phyloP scores from a whole-genome alignment of 2,888 invertebrate genomes.

The Brassicogethes aeneus region DNA sequence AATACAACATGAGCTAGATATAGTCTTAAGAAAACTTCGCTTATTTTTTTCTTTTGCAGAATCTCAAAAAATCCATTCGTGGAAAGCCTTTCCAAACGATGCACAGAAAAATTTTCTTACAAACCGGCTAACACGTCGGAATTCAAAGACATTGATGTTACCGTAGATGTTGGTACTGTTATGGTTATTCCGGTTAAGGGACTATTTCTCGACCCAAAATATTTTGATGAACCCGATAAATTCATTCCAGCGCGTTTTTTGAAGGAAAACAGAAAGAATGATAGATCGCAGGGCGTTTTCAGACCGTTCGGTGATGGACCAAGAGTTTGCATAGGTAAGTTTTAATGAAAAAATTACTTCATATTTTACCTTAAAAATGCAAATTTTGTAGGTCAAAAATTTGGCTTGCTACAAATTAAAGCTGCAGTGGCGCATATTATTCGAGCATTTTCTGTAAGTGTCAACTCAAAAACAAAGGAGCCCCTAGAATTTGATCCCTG shows the following conservation, averaged over 20 bases:
- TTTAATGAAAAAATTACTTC: no score
- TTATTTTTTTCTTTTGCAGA: no score
- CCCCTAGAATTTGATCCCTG: constrained; percentile 22
- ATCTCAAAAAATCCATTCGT: constrained; percentile 17
- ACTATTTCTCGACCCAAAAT: constrained; percentile 34
- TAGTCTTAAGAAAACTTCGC: no score
- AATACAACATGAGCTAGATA: no score
- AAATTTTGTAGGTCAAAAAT: constrained; percentile 22
- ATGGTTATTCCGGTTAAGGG: constrained; percentile 30
- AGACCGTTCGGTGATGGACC: constrained; percentile 32
- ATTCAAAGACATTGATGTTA: no score
- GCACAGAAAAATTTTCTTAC: constrained; percentile 12
- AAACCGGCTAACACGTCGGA: no score
- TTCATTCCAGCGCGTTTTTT: constrained; percentile 39
- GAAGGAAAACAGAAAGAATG: constrained; percentile 22
- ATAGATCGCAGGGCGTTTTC: constrained; percentile 23
- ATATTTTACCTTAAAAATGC: no score
- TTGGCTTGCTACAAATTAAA: constrained; percentile 32
- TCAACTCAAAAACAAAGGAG: constrained; percentile 24
- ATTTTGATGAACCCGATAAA: constrained; percentile 35
- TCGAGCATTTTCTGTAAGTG: constrained; percentile 28
- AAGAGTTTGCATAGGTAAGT: constrained; percentile 29
- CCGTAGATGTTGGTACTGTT: constrained; percentile 27
- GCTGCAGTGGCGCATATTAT: constrained; percentile 33
- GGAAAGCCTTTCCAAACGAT: constrained; percentile 15